Base-by-base conservation (phyloP, 2,888 invertebrate genomes). In the Apodemia duryi region DNA sequence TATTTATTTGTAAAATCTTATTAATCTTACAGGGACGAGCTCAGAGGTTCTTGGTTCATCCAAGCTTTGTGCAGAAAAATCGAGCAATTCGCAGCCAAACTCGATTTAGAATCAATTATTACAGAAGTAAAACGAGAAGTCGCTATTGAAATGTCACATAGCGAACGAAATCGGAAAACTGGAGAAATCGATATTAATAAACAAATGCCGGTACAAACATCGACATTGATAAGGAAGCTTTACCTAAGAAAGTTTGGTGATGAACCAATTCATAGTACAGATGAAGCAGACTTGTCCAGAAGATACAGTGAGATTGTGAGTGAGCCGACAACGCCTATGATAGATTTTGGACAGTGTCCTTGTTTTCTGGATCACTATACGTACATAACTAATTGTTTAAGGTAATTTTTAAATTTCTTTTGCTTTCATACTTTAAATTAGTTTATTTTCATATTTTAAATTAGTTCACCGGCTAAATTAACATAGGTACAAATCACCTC, bases 31-130 rank as follows among this genome's bases (percentile, higher is more conserved):
- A 86, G 86, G 67, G 75, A 82, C 64, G 77, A 78, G 65, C 41
- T 75, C 1, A 21, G 74, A 52, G 89, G 89, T 7, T 80, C 87
- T 2, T 90, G 89, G 90, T 84, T 89, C 68, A 83, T 90, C 11
- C 90, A 89, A 63, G 77, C 83, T 0, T 73, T 90, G 0, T 90
- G 89, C 71, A 72, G 70, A 7, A 83, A 85, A 68, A 86, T 90
- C 41, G 72, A 79, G 6, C 66, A 76, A 21, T 68, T 83, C 4
- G 75, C 85, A 0, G 46, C 72, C 0, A 75, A 73, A 0, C 71
- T 77, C 1, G 88, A 90, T 63, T 66, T 89, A 1, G 83, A 83
- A 67, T 78, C 86, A 0, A 89, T 89, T 10, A 72, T 87, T 41
- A 84, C 80, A 1, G 84, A 82, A 43, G 84, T 88, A 2, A 86